phyloP scores from a whole-genome alignment of 92 coral and sea anemone genomes.

The Micromussa lordhowensis region DNA sequence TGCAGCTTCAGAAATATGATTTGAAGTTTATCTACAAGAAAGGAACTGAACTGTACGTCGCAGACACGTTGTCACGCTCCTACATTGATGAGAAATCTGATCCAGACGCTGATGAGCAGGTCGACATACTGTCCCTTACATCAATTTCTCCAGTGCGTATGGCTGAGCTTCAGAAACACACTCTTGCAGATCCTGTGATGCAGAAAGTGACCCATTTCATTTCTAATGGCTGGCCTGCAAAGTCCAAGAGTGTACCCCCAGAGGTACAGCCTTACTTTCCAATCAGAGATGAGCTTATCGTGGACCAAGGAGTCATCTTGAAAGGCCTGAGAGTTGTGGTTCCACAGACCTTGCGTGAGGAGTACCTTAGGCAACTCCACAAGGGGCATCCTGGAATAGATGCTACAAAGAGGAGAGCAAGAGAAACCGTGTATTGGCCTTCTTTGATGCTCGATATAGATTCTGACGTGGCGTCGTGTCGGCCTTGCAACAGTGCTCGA shows the following conservation, averaged over 20 bases:
- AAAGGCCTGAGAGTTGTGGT: slow-evolving; percentile 38
- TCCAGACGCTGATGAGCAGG: too few relatives aligned
- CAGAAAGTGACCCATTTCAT: slow-evolving; percentile 30
- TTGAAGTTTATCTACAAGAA: too few relatives aligned
- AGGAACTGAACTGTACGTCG: slow-evolving; percentile 10
- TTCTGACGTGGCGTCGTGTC: slow-evolving; percentile 5
- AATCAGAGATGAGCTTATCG: slow-evolving; percentile 31
- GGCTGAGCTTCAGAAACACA: slow-evolving; percentile 29
- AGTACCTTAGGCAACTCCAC: too few relatives aligned
- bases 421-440: slow-evolving; percentile 54
- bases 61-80: slow-evolving; percentile 37
- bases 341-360: slow-evolving; percentile 34
- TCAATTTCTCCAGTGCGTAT: slow-evolving; percentile 44
- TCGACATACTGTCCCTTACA: slow-evolving; percentile 37
- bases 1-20: slow-evolving; percentile 21
- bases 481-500: slow-evolving; percentile 34
- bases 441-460: slow-evolving; percentile 46
- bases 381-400: too few relatives aligned
- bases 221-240: slow-evolving; percentile 25
- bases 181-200: slow-evolving; percentile 36
- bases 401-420: slow-evolving; percentile 54
- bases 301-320: slow-evolving; percentile 26
- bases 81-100: slow-evolving; percentile 23
- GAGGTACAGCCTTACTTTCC: slow-evolving; percentile 27
- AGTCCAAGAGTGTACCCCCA: slow-evolving; percentile 23